Evolutionary conservation across 2,113 vertebrate species (phyloP).

Genomic region (Ptychochromis oligacanthus): DNA sequence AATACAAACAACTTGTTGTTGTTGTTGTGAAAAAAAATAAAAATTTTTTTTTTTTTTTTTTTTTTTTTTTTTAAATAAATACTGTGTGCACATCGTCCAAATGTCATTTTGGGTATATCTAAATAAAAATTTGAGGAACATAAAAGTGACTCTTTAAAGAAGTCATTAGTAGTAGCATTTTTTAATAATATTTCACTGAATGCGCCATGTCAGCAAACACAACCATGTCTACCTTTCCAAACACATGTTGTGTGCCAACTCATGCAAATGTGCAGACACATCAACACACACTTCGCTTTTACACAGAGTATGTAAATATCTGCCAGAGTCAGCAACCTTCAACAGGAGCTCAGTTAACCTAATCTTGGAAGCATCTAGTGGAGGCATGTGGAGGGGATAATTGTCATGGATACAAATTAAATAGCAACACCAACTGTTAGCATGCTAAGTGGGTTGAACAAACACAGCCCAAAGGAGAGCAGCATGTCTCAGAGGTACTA

Average conservation of each 20-base stretch:
- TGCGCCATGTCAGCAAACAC: conserved; percentile 25
- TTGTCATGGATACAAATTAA: conserved; percentile 71
- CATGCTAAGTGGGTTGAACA: conserved; percentile 51
- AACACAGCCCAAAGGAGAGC: conserved; percentile 50
- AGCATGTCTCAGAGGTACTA: conserved; percentile 49
- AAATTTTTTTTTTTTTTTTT: too few species aligned
- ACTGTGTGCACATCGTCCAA: too few species aligned
- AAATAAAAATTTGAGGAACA: too few species aligned
- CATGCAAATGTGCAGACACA: conserved; percentile 2
- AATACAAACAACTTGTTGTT: too few species aligned
- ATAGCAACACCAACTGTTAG: conserved; percentile 62
- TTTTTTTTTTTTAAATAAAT: too few species aligned
- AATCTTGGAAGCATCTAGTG: conserved; percentile 58
- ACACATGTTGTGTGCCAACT: neutral
- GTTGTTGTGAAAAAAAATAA: too few species aligned
- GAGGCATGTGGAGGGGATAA: conserved; percentile 63
- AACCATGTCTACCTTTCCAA: conserved; percentile 3
- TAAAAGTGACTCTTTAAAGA: neutral
- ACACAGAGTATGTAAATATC: conserved; percentile 37
- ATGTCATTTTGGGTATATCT: too few species aligned
- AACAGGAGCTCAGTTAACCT: conserved; percentile 49
- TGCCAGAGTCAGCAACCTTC: conserved; percentile 37
- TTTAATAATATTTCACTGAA: neutral
- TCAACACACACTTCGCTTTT: neutral
- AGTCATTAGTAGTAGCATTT: neutral